Base-by-base conservation (phyloP, 2,113 vertebrate genomes). In the Labeo catla region DNA sequence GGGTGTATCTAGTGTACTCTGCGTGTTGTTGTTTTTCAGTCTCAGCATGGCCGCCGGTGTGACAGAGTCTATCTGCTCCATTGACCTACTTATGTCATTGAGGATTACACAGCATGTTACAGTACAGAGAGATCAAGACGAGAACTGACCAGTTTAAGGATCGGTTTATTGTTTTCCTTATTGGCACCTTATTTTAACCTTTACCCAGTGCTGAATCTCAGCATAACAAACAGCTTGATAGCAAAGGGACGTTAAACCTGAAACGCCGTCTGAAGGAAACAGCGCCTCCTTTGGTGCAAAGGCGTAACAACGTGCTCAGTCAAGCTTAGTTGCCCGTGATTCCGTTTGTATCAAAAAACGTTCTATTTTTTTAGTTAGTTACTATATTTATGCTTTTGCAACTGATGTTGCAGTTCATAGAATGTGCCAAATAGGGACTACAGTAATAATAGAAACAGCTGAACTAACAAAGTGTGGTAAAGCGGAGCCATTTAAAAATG, bases 41-140 rank as follows among this genome's bases (percentile, higher is more conserved):
- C 54, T 76, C 86, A 88, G 89, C 89, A 87, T 92, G 93, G 87
- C 76, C 74, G 77, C 54, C 49, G 50, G 61, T 80, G 76, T 84
- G 79, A 80, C 19, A 43, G 54, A 57, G 72, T 61, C 21, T 72
- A 3, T 90, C 89, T 89, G 91, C 88, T 94, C 93, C 90, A 93
- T 92, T 95, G 93, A 94, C 93, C 94, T 94, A 93, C 86, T 94
- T 94, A 88, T 94, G 93, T 94, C 93, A 94, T 89, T 93, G 87
- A 91, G 89, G 90, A 94, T 95, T 94, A 93, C 87, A 85, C 74
- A 88, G 87, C 82, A 88, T 87, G 50, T 84, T 74, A 80, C 63
- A 39, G 15, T 65, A 74, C 54, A 70, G 61, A 83, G 52, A 72
- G 66, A 85, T 43, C 79, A 76, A 84, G 68, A 76, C 80, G 78